Evolutionary conservation across 2,797 vertebrate species (phyloP).

Genomic region (Takifugu ocellatus): DNA sequence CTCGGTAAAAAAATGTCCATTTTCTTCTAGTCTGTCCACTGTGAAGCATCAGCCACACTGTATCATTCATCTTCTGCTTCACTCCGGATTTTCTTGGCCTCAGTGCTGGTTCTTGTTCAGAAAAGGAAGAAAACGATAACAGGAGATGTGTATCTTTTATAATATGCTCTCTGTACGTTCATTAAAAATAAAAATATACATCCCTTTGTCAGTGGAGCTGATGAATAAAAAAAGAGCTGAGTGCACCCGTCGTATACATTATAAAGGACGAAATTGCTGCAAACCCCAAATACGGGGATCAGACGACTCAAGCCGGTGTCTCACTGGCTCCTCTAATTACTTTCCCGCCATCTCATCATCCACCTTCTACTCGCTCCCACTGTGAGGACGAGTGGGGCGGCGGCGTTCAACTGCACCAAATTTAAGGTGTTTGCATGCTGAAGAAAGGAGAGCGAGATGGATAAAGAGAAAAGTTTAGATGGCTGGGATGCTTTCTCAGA

Average conservation of each 20-base stretch:
- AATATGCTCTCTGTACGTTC: too few species aligned
- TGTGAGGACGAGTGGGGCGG: slow-evolving; percentile 18
- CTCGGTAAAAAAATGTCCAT: too few species aligned
- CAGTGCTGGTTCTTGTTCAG: too few species aligned
- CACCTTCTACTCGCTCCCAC: slow-evolving; percentile 41
- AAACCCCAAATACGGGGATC: neutral
- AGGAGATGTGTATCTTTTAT: too few species aligned
- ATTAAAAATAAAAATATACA: slow-evolving; percentile 4
- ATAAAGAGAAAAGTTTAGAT: neutral
- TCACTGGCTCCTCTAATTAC: slow-evolving; percentile 23
- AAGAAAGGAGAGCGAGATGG: slow-evolving; percentile 24
- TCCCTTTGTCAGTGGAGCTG: neutral
- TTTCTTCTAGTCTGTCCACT: too few species aligned
- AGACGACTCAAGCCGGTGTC: slow-evolving; percentile 32
- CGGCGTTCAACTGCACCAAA: too few species aligned
- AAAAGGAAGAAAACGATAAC: too few species aligned
- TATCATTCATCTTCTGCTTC: too few species aligned
- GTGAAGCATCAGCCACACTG: too few species aligned
- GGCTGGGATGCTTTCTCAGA: slow-evolving; percentile 42
- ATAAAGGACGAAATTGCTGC: neutral
- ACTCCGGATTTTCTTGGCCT: too few species aligned
- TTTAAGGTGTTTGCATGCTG: too few species aligned
- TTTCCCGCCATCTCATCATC: slow-evolving; percentile 48
- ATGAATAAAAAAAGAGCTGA: slow-evolving; percentile 7
- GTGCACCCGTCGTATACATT: neutral